Evolutionary conservation across 2,113 vertebrate genomes (phyloP), one percentile per base, ranked within the genome.

Genomic region (Ciconia stormi): DNA sequence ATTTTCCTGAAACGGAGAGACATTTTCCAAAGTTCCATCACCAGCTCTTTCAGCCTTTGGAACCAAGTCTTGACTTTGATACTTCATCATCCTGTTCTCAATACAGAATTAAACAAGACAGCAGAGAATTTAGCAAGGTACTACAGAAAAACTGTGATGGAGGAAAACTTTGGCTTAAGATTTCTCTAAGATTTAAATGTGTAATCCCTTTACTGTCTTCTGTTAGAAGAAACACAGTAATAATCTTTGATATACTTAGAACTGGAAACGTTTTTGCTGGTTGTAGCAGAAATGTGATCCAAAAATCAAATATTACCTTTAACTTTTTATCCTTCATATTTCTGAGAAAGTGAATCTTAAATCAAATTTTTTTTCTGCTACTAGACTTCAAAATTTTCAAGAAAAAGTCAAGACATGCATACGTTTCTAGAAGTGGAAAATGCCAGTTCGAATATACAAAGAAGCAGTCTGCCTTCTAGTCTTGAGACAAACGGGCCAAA

Each of bases 11-110:
- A 92, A 27, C 38, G 3, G 98, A 98, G n/a, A 80, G 94, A 25
- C 21, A 29, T 92, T 93, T 97, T 89, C 93, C 38, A 5, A 78
- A 89, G 53, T 93, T 98, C 82, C 91, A 87, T 42, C 89, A 20
- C 46, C 92, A 95, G 82, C 80, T 94, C 74, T 98, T 98, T 89
- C 97, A 97, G 69, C 94, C 98, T 80, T 93, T 98, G 84, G 94
- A 98, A 56, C 95, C 97, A 23, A 97, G 79, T 55, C n/a, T 90
- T 40, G 96, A 96, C 77, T 97, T 91, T 2, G 95, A 97, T 79
- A 30, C 87, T 29, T 97, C 95, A 6, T 97, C 96, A 21, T 79
- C 49, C 7, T 97, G 32, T 82, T 93, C 94, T 90, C 90, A 92
- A 9, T 88, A 87, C 40, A 82, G 78, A 38, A 94, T 88, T 88